Conservation (phyloP, 2,888 invertebrate genomes). For the Heterodera filipjevi region DNA sequence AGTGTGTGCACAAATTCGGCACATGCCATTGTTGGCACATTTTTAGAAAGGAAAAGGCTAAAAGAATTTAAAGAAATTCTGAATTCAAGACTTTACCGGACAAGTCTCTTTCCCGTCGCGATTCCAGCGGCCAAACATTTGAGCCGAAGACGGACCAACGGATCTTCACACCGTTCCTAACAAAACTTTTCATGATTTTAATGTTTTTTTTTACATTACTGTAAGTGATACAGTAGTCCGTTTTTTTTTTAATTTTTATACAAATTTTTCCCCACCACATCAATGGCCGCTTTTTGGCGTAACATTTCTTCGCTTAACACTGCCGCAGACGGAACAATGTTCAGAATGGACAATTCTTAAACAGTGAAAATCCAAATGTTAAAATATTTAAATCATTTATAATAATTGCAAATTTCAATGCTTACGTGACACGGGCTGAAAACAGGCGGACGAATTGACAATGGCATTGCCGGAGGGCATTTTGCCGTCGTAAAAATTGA, state of each 20-base stretch:
- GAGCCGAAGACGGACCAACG: constrained; percentile 6
- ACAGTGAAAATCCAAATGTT: no score
- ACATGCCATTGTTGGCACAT: not conserved
- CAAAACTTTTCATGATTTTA: not conserved
- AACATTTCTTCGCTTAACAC: not conserved
- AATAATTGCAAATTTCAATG: no score
- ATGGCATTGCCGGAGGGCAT: constrained; percentile 67
- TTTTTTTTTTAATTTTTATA: no score
- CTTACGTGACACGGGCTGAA: constrained; percentile 67
- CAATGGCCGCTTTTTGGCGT: constrained; percentile 4
- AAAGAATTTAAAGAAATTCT: not conserved
- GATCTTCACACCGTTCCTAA: not conserved
- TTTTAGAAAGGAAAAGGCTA: not conserved
- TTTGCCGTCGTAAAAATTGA: not conserved
- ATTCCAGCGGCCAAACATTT: not conserved
- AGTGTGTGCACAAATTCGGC: not conserved
- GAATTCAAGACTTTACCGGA: not conserved
- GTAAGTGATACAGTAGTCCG: no score
- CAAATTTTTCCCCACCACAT: not conserved
- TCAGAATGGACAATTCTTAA: constrained; percentile 24
- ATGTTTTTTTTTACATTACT: not conserved
- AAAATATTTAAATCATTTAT: no score
- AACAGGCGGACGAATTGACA: constrained; percentile 69
- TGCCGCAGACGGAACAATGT: constrained; percentile 19
- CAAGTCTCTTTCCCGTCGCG: not conserved